Evolutionary conservation across 2,888 invertebrate species (phyloP).

Genomic region (Chrysolina americana): DNA sequence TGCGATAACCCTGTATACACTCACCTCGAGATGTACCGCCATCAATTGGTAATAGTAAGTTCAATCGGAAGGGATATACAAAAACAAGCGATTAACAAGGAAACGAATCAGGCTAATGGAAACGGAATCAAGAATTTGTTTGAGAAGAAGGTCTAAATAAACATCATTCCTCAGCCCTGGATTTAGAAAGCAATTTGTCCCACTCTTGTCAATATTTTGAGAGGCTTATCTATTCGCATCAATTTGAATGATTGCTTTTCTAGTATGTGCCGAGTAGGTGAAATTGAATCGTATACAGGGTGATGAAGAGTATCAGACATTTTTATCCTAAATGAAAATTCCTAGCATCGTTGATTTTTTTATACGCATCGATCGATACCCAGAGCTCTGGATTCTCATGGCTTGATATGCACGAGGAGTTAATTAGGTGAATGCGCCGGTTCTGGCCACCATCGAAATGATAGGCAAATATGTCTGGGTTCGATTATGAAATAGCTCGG

Average conservation of each 20-base stretch:
- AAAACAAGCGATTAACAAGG: constrained; percentile 34
- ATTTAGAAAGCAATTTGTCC: constrained; percentile 43
- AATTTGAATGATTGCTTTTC: constrained; percentile 38
- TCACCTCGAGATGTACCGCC: not conserved
- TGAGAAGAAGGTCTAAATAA: constrained; percentile 37
- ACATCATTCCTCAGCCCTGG: constrained; percentile 32
- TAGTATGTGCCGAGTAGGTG: constrained; percentile 1
- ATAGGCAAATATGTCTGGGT: too few relatives aligned
- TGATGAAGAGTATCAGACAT: not conserved
- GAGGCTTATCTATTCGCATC: constrained; percentile 42
- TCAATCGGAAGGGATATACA: constrained; percentile 8
- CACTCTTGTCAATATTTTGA: constrained; percentile 43
- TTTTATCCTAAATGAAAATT: too few relatives aligned
- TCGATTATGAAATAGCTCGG: too few relatives aligned
- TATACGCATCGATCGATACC: too few relatives aligned
- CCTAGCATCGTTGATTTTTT: too few relatives aligned
- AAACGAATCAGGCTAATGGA: constrained; percentile 34
- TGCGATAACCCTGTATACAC: not conserved
- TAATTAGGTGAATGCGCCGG: too few relatives aligned
- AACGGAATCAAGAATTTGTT: constrained; percentile 34
- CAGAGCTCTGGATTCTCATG: too few relatives aligned
- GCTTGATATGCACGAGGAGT: too few relatives aligned
- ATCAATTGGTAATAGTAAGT: not conserved
- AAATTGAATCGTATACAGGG: not conserved
- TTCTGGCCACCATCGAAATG: too few relatives aligned